Evolutionary conservation across 2,113 vertebrate genomes (phyloP).

Genomic region (Puffinus mauretanicus): DNA sequence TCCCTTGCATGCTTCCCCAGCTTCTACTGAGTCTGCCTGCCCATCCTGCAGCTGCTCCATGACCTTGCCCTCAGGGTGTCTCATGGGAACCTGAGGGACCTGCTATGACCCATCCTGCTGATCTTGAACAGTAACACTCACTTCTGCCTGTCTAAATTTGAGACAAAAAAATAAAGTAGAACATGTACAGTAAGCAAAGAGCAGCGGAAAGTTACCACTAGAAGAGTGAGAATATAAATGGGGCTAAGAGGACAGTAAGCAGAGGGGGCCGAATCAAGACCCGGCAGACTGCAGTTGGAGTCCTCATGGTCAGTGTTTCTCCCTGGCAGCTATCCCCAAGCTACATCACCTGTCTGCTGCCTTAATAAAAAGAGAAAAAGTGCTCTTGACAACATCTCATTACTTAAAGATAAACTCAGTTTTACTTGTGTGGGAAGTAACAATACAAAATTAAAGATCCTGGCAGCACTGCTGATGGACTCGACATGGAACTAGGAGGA

Average conservation of each 20-base stretch:
- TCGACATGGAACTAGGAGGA: neutral
- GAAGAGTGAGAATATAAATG: neutral
- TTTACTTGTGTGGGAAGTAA: neutral
- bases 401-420: neutral
- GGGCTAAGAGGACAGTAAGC: neutral
- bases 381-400: neutral
- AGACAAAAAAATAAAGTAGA: neutral
- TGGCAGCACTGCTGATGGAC: neutral
- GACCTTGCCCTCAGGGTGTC: fast-evolving
- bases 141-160: neutral
- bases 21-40: neutral
- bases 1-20: neutral
- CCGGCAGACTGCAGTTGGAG: neutral
- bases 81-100: neutral
- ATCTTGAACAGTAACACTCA: neutral
- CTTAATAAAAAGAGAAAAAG: neutral
- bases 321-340: neutral
- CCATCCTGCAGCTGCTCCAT: neutral
- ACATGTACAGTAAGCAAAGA: neutral
- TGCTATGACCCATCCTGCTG: neutral
- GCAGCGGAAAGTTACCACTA: neutral
- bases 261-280: neutral
- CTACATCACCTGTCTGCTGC: neutral
- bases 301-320: neutral
- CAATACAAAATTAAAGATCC: neutral